Evolutionary conservation across 2,888 invertebrate genomes (phyloP).

Genomic region (Alloscopus bannaensis): DNA sequence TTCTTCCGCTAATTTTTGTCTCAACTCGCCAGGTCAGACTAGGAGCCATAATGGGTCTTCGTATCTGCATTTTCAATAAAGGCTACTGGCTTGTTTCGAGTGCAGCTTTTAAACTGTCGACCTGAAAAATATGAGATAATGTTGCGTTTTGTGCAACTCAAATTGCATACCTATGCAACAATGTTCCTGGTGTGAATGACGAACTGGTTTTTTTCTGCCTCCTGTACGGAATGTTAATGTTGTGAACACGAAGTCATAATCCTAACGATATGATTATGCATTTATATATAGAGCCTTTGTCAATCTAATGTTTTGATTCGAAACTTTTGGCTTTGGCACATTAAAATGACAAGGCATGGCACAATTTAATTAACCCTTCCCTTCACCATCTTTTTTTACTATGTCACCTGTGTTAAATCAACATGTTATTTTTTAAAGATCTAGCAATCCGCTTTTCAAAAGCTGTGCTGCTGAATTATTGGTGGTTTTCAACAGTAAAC

Average conservation of each 20-base stretch:
- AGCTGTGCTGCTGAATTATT: no score
- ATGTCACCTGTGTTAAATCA: no score
- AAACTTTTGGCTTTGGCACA: not conserved
- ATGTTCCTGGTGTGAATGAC: no score
- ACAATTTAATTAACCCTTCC: not conserved
- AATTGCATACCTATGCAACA: not conserved
- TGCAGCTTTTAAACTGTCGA: no score
- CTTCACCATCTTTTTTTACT: not conserved
- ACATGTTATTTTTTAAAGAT: no score
- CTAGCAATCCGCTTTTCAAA: no score
- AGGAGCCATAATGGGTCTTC: not conserved
- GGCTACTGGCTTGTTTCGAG: no score
- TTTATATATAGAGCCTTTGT: not conserved
- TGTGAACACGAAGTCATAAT: not conserved
- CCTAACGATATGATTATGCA: not conserved
- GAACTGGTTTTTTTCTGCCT: conserved; percentile 6
- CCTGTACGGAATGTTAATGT: conserved; percentile 4
- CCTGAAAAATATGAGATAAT: not conserved
- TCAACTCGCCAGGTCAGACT: not conserved
- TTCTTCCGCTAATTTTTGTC: not conserved
- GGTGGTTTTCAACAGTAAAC: no score
- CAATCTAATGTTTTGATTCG: not conserved
- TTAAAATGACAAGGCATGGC: not conserved
- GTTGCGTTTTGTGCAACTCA: conserved; percentile 4
- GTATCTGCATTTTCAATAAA: not conserved